A percentile compares a stretch with the other conserved stretches of the same genome.
These are phyloP conservation scores for Dolichoris vasculosae DNA, from an alignment of 1,140 invertebrate genomes.

Conservation along the genomic window DNA sequence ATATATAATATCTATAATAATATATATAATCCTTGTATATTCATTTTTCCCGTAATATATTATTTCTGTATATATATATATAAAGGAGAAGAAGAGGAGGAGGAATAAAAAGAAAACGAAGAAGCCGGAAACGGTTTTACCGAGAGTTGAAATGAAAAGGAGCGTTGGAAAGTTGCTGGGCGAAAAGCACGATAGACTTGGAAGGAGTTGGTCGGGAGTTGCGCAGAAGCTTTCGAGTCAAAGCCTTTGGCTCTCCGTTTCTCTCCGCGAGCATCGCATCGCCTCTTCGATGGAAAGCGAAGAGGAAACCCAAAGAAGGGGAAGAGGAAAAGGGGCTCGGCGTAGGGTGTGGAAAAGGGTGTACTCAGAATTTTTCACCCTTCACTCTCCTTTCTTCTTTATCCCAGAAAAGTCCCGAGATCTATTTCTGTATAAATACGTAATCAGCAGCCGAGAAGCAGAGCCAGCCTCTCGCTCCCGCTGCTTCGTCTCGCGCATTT, in stretches of 20 bases:
- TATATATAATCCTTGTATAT: too few species aligned
- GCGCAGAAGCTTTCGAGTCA: constrained; percentile 49
- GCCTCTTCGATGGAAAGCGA: constrained; percentile 15
- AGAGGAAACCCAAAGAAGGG: background rate
- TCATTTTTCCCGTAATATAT: too few species aligned
- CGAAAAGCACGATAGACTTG: background rate
- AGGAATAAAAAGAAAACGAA: constrained; percentile 54
- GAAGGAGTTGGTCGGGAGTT: background rate
- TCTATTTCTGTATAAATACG: constrained; percentile 65
- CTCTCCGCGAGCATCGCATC: background rate
- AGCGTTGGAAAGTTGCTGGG: constrained; percentile 8
- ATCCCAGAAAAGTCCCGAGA: constrained; percentile 49
- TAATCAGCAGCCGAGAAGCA: constrained; percentile 57
- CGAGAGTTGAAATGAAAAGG: constrained; percentile 47
- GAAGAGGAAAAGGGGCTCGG: constrained; percentile 55
- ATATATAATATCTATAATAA: too few species aligned
- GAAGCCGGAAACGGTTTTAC: background rate
- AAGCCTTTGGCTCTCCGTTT: background rate
- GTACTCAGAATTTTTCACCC: constrained; percentile 55
- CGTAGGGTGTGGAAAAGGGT: constrained; percentile 52
- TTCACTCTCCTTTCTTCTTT: constrained; percentile 3
- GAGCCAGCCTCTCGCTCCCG: constrained; percentile 5
- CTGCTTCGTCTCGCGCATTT: constrained; percentile 1
- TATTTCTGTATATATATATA: too few species aligned
- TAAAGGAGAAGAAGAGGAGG: constrained; percentile 45